These are phyloP conservation scores for Picathartes gymnocephalus DNA, from an alignment of 2,113 vertebrate genomes.

Conservation along the genomic window DNA sequence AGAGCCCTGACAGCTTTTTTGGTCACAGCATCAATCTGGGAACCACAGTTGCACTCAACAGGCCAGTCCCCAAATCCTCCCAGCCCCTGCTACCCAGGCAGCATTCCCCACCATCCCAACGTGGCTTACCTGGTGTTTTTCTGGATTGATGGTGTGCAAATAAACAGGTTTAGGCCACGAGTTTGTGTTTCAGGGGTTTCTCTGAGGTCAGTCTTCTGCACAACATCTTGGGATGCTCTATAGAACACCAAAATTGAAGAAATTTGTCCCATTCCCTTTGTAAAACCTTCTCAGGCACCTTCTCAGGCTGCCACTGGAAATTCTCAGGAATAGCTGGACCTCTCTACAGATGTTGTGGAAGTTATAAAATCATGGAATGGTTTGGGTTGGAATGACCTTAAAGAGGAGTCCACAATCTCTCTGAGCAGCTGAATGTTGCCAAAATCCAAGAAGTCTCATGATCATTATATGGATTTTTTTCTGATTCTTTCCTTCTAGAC, in stretches of 20 bases:
- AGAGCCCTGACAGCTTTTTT: neutral
- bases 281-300: neutral
- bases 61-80: neutral
- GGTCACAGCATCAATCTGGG: neutral
- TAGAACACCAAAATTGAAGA: neutral
- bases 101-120: neutral
- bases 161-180: rapidly evolving
- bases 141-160: neutral
- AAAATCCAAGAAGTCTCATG: neutral
- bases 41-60: neutral
- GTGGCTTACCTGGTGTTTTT: neutral
- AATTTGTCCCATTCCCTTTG: neutral
- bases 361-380: neutral
- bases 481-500: neutral
- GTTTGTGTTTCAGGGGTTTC: neutral
- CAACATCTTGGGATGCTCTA: neutral
- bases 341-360: neutral
- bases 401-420: neutral
- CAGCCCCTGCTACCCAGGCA: neutral
- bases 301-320: neutral
- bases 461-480: neutral
- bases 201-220: neutral
- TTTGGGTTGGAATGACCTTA: neutral
- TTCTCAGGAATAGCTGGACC: neutral
- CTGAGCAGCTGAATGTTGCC: neutral